Evolutionary conservation across 2,797 vertebrate species (phyloP).

Genomic region (Glossophaga mutica): DNA sequence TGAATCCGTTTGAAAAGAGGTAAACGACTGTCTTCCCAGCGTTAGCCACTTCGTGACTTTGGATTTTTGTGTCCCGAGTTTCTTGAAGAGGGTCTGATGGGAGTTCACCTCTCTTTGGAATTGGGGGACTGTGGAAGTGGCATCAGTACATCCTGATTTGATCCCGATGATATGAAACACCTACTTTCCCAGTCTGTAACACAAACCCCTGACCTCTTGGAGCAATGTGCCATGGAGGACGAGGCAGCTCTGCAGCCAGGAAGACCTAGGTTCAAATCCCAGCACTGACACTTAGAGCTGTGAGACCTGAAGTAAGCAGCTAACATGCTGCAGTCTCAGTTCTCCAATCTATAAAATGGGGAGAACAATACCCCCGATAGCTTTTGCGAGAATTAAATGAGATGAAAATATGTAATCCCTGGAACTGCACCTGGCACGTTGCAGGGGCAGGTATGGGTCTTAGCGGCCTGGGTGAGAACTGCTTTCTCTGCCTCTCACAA

Average conservation of each 20-base stretch:
- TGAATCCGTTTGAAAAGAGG: background rate
- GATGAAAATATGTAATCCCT: background rate
- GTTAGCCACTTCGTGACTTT: background rate
- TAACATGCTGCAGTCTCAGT: background rate
- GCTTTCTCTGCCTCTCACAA: background rate
- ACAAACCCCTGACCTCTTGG: background rate
- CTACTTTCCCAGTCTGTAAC: background rate
- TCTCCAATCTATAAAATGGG: background rate
- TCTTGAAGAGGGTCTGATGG: background rate
- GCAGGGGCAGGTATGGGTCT: background rate
- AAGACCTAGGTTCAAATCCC: background rate
- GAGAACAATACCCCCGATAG: background rate
- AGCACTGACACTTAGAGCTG: background rate
- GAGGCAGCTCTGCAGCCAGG: background rate
- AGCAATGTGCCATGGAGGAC: fast-evolving
- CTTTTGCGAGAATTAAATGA: background rate
- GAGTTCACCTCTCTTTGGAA: background rate
- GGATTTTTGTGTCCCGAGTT: slow-evolving; percentile 13
- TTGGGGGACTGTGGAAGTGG: background rate
- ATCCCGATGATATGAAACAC: background rate
- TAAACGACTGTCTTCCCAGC: background rate
- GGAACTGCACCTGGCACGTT: background rate
- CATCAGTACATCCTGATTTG: background rate
- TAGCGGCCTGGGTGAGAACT: background rate
- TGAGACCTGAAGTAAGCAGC: background rate